Evolutionary conservation across 1,140 invertebrate species (phyloP).

Genomic region (Scaptodrosophila lebanonensis): DNA sequence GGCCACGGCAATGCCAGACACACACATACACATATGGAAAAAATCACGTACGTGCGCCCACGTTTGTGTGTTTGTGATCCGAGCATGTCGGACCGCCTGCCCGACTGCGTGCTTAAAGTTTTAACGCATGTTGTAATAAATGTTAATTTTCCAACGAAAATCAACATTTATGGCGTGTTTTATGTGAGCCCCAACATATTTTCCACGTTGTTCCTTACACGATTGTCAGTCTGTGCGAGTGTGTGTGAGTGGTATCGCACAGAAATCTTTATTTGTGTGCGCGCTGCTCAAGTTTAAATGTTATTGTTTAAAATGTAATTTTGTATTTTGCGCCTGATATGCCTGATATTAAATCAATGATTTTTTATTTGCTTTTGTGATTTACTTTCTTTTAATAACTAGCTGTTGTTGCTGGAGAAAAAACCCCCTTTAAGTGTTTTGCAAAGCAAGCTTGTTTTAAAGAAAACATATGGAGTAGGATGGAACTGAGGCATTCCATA

Average conservation of each 20-base stretch:
- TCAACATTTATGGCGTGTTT: slow-evolving; percentile 76
- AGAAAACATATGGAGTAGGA: no score
- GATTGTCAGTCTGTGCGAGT: slow-evolving; percentile 13
- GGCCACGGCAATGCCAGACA: slow-evolving; percentile 25
- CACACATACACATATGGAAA: slow-evolving; percentile 18
- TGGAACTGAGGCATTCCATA: no score
- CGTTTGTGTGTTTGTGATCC: slow-evolving; percentile 19
- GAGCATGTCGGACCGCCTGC: slow-evolving; percentile 10
- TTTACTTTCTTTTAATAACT: not conserved
- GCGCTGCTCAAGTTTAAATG: slow-evolving; percentile 21
- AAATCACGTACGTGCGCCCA: slow-evolving; percentile 39
- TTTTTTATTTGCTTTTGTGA: slow-evolving; percentile 1
- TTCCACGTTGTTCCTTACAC: slow-evolving; percentile 60
- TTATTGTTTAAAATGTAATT: slow-evolving; percentile 46
- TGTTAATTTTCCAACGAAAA: slow-evolving; percentile 76
- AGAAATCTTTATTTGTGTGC: slow-evolving; percentile 36
- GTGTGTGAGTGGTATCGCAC: slow-evolving; percentile 12
- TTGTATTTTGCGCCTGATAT: not conserved
- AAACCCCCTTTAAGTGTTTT: no score
- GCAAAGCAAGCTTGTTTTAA: no score
- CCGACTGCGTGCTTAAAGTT: slow-evolving; percentile 65
- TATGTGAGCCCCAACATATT: slow-evolving; percentile 70
- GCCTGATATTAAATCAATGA: no score
- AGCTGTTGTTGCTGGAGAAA: no score
- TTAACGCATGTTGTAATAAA: slow-evolving; percentile 76